Evolutionary conservation across 2,797 vertebrate species (phyloP), one percentile per base, ranked within the genome.

Genomic region (Coregonus ussuriensis): DNA sequence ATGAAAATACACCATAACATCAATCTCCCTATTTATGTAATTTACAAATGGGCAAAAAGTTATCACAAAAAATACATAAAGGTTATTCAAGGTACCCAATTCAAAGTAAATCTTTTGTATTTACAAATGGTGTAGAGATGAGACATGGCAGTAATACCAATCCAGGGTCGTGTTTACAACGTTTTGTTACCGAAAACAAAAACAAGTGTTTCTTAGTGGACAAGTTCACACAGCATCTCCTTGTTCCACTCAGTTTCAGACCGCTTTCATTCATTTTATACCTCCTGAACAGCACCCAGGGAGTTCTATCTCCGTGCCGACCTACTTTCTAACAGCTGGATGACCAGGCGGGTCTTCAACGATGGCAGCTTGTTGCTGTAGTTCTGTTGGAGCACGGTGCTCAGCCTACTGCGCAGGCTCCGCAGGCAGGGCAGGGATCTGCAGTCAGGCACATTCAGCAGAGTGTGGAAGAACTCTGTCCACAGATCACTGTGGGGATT

Each of bases 401-500:
- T 84, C 70, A 99, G 85, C 13, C 78, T 89, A 69, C 79, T 29
- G n/a, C 95, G 91, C 47, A 97, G 86, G 3, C 15, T 35, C n/a
- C 56, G 31, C 37, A 99, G 91, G 31, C 92, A 89, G 0, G 94
- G 95, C 79, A 91, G 91, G 6, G 92, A 86, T n/a, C 77, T 47
- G 89, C 95, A 94, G 75, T 89, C 89, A 0, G 95, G 95, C 13
- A 97, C 86, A 72, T 99, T 99, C 75, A 99, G 89, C 87, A 98
- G 87, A 2, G 85, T 84, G 78, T 95, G 93, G 88, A 99, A 99
- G 85, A 99, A 95, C 4, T 97, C 93, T 31, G 88, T 89, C 98
- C 97, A 99, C 83, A 96, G 25, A 0, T 96, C 96, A 35, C 93
- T 81, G 7, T 98, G 96, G 25, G 95, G 94, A 31, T 96, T 93